Evolutionary conservation across 2,888 invertebrate species (phyloP).

Genomic region (Ariolimax columbianus): DNA sequence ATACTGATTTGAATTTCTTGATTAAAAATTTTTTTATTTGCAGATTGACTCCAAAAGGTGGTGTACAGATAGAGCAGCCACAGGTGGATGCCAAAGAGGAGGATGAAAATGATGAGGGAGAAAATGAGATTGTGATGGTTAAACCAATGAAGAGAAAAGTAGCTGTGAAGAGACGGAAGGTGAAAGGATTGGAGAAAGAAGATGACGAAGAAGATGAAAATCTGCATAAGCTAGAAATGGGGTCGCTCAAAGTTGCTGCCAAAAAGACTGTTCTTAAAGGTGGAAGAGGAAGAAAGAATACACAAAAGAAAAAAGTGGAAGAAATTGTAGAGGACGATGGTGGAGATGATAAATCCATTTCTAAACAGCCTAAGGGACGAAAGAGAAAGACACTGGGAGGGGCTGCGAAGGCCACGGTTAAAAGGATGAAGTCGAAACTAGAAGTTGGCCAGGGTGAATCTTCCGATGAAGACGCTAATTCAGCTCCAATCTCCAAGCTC

Average conservation of each 20-base stretch:
- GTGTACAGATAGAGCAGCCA: background rate
- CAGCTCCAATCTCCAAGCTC: constrained; percentile 35
- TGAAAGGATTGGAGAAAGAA: background rate
- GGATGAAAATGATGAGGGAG: constrained; percentile 5
- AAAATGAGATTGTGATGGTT: constrained; percentile 1
- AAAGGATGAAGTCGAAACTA: background rate
- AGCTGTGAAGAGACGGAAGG: constrained; percentile 26
- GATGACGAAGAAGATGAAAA: background rate
- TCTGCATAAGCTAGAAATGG: background rate
- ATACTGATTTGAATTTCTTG: background rate
- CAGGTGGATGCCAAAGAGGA: background rate
- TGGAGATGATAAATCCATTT: background rate
- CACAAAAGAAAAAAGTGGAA: constrained; percentile 12
- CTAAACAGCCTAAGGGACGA: background rate
- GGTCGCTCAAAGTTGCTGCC: constrained; percentile 14
- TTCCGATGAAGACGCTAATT: constrained; percentile 33
- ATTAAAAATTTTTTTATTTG: background rate
- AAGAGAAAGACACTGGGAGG: constrained; percentile 8
- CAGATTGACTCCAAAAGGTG: too few species aligned
- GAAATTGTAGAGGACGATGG: background rate
- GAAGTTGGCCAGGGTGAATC: background rate
- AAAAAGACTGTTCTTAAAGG: constrained; percentile 10
- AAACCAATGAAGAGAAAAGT: constrained; percentile 35
- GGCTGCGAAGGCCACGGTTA: background rate
- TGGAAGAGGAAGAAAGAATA: background rate